Evolutionary conservation across 1,140 invertebrate species (phyloP).

Genomic region (Proctacanthus coquilletti): DNA sequence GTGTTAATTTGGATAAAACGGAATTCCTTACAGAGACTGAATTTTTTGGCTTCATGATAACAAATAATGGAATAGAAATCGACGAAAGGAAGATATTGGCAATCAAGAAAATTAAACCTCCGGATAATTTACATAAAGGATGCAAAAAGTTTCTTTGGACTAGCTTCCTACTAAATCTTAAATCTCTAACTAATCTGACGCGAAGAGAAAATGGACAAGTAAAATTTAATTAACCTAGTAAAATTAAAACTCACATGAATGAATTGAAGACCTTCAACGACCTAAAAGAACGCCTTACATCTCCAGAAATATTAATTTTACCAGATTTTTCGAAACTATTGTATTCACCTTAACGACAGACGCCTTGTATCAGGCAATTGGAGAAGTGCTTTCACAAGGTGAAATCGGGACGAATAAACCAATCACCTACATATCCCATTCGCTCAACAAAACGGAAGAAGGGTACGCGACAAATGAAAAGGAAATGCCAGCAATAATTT

Average conservation of each 20-base stretch:
- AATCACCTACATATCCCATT: slow-evolving; percentile 19
- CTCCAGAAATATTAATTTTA: slow-evolving; percentile 25
- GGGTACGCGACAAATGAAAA: slow-evolving; percentile 14
- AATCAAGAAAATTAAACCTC: too few relatives aligned
- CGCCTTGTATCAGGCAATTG: slow-evolving; percentile 13
- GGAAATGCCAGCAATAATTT: slow-evolving; percentile 19
- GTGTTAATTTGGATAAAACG: slow-evolving; percentile 32
- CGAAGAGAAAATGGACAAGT: too few relatives aligned
- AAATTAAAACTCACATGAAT: too few relatives aligned
- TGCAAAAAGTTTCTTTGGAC: too few relatives aligned
- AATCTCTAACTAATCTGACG: too few relatives aligned
- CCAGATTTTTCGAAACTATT: slow-evolving; percentile 17
- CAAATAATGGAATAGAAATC: too few relatives aligned
- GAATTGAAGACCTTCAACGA: slow-evolving; percentile 21
- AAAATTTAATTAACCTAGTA: too few relatives aligned
- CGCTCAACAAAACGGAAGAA: slow-evolving; percentile 16
- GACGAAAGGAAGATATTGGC: too few relatives aligned
- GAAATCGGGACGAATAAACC: slow-evolving; percentile 16
- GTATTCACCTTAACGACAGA: slow-evolving; percentile 20
- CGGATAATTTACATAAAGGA: too few relatives aligned
- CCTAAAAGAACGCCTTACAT: slow-evolving; percentile 25
- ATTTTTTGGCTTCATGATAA: too few relatives aligned
- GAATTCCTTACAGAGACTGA: slow-evolving; percentile 32
- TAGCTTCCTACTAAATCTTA: too few relatives aligned
- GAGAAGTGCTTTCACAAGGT: slow-evolving; percentile 20